Base-by-base conservation (phyloP, 1,140 invertebrate genomes). In the Stegodyphus mimosarum region DNA sequence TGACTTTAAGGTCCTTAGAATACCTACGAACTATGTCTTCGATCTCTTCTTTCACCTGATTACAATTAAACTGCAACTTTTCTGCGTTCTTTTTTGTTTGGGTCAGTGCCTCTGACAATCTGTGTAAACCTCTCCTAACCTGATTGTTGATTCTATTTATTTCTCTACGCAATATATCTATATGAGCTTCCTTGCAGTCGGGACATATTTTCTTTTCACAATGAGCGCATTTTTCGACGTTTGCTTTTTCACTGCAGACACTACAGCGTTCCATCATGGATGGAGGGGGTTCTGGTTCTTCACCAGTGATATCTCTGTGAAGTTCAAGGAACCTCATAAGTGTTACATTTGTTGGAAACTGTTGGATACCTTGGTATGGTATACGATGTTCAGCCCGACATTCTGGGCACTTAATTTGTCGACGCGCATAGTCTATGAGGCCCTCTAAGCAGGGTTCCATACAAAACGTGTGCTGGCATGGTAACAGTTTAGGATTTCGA, bases 401-500 rank as follows among this genome's bases (percentile, higher is more conserved):
- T 94, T 99, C 98, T 89, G 98, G 98, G 93, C 98, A 99, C 93
- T 99, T 98, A 66, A 99, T 96, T 93, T 97, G 96, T 92, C 95
- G 92, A 88, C 96, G 93, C 71, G 98, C 96, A 90, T 98, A 98
- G 92, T 99, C 97, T 88, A 97, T 96, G 64, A 98, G 93, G 78
- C 96, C 97, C 91, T 99, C 97, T 94, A 99, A 96, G 91, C 97
- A 99, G 53, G 97, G 98, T 89, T 98, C 96, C 94, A 98, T 96
- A 91, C 98, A 99, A 91, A 99, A 99, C 87, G 98, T 99, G 93
- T 99, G 98, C 92, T 99, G 98, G 91, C 98, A 99, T 94, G 98
- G 98, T 88, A 99, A 91, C 88, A 99, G 92, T 92, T 99, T 99
- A 52, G 98, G 98, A 91, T 98, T 98, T 89, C 96, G 93, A 91